phyloP scores from a whole-genome alignment of 2,888 invertebrate genomes.

The Drosophila cognata region DNA sequence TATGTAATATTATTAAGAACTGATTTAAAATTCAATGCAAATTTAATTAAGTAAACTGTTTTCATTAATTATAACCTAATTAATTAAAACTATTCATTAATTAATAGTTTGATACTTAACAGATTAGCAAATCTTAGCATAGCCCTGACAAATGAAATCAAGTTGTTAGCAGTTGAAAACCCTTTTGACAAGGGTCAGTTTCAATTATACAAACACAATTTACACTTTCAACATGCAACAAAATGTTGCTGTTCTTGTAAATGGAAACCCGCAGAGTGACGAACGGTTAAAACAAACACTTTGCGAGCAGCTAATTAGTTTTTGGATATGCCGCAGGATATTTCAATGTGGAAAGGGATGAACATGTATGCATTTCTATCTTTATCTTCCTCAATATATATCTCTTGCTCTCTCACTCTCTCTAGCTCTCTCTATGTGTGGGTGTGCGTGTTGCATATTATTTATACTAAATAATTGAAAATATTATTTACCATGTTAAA shows the following conservation, averaged over 20 bases:
- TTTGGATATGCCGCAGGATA: conserved; percentile 72
- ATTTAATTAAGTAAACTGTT: not conserved
- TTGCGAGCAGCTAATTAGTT: conserved; percentile 70
- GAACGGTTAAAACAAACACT: conserved; percentile 37
- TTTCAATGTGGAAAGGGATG: conserved; percentile 45
- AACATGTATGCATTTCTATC: conserved; percentile 55
- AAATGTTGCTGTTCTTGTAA: conserved; percentile 3
- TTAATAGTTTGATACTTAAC: not conserved
- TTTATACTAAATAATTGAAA: conserved; percentile 72
- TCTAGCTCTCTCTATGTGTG: not conserved
- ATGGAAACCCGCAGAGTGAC: conserved; percentile 31
- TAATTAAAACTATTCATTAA: not conserved
- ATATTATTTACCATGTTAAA: conserved; percentile 78
- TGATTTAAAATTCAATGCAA: not conserved
- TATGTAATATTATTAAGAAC: not conserved
- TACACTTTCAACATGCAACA: conserved; percentile 1
- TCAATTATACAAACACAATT: not conserved
- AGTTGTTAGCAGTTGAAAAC: conserved; percentile 1
- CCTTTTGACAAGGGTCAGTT: conserved; percentile 33
- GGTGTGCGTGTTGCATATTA: conserved; percentile 9
- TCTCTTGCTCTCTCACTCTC: not conserved
- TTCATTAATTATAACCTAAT: no score
- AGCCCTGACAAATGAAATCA: not conserved
- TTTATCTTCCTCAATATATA: not conserved
- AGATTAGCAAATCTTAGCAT: not conserved